phyloP scores from a whole-genome alignment of 1,140 invertebrate species.

The Monochamus saltuarius region DNA sequence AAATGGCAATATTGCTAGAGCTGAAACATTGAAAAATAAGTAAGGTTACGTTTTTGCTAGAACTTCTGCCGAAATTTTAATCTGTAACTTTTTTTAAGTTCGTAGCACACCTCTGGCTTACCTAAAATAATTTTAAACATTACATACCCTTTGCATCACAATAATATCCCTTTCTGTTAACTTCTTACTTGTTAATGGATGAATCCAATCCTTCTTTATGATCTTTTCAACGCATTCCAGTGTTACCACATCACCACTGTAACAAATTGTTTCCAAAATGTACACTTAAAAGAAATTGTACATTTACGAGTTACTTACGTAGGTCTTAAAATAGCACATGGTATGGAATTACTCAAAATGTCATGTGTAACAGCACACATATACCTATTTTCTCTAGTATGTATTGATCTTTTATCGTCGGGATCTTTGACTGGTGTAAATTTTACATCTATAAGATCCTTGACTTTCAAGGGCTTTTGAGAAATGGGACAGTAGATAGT shows the following conservation, averaged over 20 bases:
- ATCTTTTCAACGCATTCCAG: constrained; percentile 96
- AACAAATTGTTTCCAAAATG: constrained; percentile 36
- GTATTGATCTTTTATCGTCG: constrained; percentile 78
- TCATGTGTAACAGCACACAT: constrained; percentile 98
- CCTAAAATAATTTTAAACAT: constrained; percentile 17
- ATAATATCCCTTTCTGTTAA: constrained; percentile 95
- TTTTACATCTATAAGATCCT: constrained; percentile 92
- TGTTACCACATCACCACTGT: constrained; percentile 92
- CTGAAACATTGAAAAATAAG: too few species aligned
- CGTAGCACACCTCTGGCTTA: too few species aligned
- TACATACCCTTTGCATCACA: constrained; percentile 76
- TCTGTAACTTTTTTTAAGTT: too few species aligned
- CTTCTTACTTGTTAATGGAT: constrained; percentile 87
- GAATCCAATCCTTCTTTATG: constrained; percentile 95
- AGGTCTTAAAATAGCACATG: constrained; percentile 87
- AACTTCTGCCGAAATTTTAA: too few species aligned
- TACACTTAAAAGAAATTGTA: constrained; percentile 24
- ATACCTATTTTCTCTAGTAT: constrained; percentile 85
- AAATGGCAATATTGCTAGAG: too few species aligned
- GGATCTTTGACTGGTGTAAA: constrained; percentile 89
- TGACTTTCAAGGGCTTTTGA: constrained; percentile 83
- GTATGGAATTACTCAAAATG: constrained; percentile 90
- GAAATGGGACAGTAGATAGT: constrained; percentile 94
- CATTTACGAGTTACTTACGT: constrained; percentile 65
- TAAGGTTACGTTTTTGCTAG: too few species aligned